These are phyloP conservation scores for Pristionchus exspectatus DNA, from an alignment of 2,888 invertebrate species.

Conservation along the genomic window DNA sequence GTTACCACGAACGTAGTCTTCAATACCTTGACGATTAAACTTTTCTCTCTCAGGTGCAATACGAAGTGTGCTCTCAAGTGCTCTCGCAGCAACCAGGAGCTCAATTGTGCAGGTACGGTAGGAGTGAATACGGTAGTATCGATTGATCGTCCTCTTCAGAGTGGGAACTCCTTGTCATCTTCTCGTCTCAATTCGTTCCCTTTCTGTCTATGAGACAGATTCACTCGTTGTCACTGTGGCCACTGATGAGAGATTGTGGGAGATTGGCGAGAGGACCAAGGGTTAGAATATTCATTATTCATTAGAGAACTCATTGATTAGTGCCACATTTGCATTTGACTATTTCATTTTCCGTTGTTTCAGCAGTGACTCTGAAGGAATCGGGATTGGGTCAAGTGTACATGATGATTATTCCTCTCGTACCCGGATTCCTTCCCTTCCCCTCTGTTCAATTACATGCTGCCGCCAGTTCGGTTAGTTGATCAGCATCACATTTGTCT, in stretches of 20 bases:
- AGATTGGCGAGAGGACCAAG: conserved; percentile 64
- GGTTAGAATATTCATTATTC: conserved; percentile 52
- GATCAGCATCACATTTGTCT: not conserved
- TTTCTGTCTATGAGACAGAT: conserved; percentile 55
- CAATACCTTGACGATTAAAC: not conserved
- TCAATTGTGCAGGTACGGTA: conserved; percentile 72
- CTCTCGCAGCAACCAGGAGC: conserved; percentile 76
- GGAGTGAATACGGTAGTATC: not conserved
- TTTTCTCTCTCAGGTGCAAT: conserved; percentile 64
- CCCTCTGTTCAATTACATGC: conserved; percentile 74
- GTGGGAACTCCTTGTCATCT: conserved; percentile 69
- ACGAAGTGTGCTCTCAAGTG: conserved; percentile 77
- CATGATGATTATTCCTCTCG: conserved; percentile 72
- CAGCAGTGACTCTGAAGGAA: conserved; percentile 76
- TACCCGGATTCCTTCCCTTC: conserved; percentile 76
- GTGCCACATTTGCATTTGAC: not conserved
- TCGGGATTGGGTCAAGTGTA: conserved; percentile 76
- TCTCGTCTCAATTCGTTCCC: conserved; percentile 72
- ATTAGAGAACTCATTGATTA: not conserved
- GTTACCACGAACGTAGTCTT: no score
- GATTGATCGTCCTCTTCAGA: not conserved
- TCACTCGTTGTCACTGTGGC: conserved; percentile 68
- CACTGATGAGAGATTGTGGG: conserved; percentile 73
- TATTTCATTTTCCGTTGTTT: conserved; percentile 55
- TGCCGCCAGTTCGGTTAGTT: conserved; percentile 61